Conservation (phyloP, 2,797 vertebrate species). For the Tolypeutes matacus region DNA sequence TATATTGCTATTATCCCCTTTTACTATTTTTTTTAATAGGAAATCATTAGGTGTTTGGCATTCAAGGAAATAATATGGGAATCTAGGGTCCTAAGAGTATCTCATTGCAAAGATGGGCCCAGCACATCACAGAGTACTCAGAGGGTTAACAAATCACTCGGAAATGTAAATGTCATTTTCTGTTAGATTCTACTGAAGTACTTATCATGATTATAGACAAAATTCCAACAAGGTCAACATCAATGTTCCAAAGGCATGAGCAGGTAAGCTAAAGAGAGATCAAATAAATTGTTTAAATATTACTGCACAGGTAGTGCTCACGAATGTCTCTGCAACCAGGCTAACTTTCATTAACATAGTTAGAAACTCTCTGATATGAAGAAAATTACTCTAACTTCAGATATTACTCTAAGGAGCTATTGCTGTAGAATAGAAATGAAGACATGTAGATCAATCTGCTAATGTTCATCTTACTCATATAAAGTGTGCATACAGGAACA, state of each 20-base stretch:
- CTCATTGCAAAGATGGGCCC: conserved; percentile 18
- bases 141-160: conserved; percentile 77
- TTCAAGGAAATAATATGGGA: neutral
- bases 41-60: neutral
- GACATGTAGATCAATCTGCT: conserved; percentile 86
- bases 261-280: conserved; percentile 89
- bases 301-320: conserved; percentile 87
- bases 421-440: conserved; percentile 87
- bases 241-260: conserved; percentile 85
- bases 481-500: conserved; percentile 46
- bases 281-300: conserved; percentile 90
- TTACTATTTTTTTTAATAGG: neutral
- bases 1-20: neutral
- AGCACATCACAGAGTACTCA: conserved; percentile 11
- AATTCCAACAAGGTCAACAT: conserved; percentile 87
- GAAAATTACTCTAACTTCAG: conserved; percentile 86
- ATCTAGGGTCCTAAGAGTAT: neutral
- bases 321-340: conserved; percentile 82
- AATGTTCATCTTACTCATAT: conserved; percentile 82
- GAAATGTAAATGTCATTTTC: conserved; percentile 82
- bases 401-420: conserved; percentile 86
- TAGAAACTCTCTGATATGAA: conserved; percentile 87
- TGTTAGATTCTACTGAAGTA: conserved; percentile 83
- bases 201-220: conserved; percentile 82
- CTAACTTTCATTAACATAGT: conserved; percentile 87